Percentiles rank a stretch among this genome's conserved stretches.
Conservation (phyloP, 2,888 invertebrate genomes). For the Anaspis maculata region DNA sequence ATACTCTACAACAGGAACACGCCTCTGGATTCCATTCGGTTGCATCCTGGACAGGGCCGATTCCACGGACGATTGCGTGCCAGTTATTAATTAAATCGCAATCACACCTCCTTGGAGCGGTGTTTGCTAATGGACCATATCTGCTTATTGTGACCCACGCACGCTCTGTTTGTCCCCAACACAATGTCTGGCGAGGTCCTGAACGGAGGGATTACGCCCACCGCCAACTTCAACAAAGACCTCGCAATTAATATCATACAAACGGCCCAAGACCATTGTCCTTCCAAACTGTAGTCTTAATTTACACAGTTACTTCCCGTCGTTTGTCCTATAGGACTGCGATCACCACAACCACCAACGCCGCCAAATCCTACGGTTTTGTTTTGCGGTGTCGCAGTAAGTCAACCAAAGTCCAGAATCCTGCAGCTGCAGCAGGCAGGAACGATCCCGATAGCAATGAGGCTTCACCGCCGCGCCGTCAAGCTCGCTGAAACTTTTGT, state of each 20-base stretch:
- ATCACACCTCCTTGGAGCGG: slow-evolving; percentile 19
- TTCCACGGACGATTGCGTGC: no score
- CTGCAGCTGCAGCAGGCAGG: no score
- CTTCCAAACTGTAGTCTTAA: slow-evolving; percentile 12
- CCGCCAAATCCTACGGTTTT: no score
- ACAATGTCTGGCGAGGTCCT: slow-evolving; percentile 6
- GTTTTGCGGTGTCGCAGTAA: no score
- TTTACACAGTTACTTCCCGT: slow-evolving; percentile 15
- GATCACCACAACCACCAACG: no score
- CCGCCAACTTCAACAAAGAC: slow-evolving; percentile 12
- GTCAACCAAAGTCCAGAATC: no score
- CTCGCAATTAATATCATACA: slow-evolving; percentile 13
- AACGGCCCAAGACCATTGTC: slow-evolving; percentile 12
- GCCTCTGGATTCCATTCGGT: no score
- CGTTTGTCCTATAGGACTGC: slow-evolving; percentile 10
- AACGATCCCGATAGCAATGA: no score
- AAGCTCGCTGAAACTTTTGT: no score
- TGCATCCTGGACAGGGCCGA: no score
- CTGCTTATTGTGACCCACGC: slow-evolving; percentile 15
- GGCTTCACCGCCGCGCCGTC: no score
- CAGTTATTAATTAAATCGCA: slow-evolving; percentile 12
- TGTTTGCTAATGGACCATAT: slow-evolving; percentile 17
- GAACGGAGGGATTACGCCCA: slow-evolving; percentile 12
- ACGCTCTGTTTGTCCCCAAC: slow-evolving; percentile 10
- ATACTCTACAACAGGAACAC: no score